phyloP scores from a whole-genome alignment of 2,113 vertebrate genomes.

The Uria aalge region DNA sequence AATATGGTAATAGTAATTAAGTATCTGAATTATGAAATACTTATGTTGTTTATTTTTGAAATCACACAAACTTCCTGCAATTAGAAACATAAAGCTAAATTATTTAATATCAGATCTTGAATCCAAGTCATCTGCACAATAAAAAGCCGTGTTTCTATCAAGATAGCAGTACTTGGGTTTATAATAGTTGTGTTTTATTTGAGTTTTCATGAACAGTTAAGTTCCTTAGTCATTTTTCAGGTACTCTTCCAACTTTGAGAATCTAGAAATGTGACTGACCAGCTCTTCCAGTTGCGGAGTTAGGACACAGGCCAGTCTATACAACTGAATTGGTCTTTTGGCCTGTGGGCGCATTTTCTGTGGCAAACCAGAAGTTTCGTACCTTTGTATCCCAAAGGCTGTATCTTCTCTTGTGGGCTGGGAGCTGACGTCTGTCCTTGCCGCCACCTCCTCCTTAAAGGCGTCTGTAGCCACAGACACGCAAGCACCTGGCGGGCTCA shows the following conservation, averaged over 20 bases:
- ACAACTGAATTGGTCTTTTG: not conserved
- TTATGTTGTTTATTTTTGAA: slow-evolving; percentile 50
- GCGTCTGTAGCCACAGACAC: not conserved
- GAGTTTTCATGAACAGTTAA: not conserved
- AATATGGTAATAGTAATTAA: slow-evolving; percentile 65
- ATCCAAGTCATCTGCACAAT: not conserved
- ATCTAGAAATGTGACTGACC: not conserved
- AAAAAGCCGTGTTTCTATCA: not conserved
- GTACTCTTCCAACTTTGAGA: not conserved
- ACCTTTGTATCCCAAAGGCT: not conserved
- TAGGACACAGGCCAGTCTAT: not conserved
- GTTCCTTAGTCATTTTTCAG: not conserved
- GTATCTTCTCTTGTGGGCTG: not conserved
- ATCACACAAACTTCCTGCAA: slow-evolving; percentile 55
- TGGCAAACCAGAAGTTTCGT: not conserved
- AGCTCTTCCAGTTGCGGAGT: not conserved
- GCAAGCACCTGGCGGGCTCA: not conserved
- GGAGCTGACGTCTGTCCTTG: not conserved
- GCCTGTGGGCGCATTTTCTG: not conserved
- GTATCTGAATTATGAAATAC: slow-evolving; percentile 50
- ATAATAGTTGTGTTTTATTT: not conserved
- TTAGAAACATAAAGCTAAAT: slow-evolving; percentile 54
- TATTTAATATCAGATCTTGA: slow-evolving; percentile 8
- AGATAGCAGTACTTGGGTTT: not conserved
- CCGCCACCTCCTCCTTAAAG: not conserved